phyloP scores from a whole-genome alignment of 2,888 invertebrate genomes.

The Labia minor region DNA sequence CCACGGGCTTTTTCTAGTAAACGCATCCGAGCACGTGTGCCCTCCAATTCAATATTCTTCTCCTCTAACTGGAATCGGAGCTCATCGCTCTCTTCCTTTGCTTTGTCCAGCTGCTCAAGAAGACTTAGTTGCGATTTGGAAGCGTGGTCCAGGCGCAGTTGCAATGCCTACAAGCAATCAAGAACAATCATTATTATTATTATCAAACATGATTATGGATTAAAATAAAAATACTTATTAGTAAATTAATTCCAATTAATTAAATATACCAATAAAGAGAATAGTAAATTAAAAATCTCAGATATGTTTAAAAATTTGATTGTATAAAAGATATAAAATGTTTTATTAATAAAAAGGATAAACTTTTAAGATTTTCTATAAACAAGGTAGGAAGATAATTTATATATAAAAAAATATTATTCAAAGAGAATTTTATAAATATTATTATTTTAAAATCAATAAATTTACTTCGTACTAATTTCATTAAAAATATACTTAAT shows the following conservation, averaged over 20 bases:
- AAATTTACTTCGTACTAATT: too few relatives aligned
- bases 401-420: slow-evolving; percentile 21
- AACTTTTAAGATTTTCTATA: too few relatives aligned
- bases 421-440: neutral
- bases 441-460: neutral
- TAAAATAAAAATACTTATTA: neutral
- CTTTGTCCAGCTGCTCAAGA: slow-evolving; percentile 57
- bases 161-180: slow-evolving; percentile 52
- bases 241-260: too few relatives aligned
- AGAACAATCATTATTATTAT: slow-evolving; percentile 21
- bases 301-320: neutral
- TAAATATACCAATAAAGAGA: too few relatives aligned
- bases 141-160: slow-evolving; percentile 58
- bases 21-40: slow-evolving; percentile 66
- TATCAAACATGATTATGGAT: slow-evolving; percentile 19
- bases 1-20: slow-evolving; percentile 41
- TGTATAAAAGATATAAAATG: too few relatives aligned
- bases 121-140: slow-evolving; percentile 55
- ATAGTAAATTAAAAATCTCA: slow-evolving; percentile 14
- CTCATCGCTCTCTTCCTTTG: slow-evolving; percentile 68
- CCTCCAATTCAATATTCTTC: slow-evolving; percentile 70
- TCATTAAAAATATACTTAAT: too few relatives aligned
- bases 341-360: too few relatives aligned
- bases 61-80: slow-evolving; percentile 75
- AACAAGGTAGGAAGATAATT: too few relatives aligned